phyloP scores from a whole-genome alignment of 1,140 invertebrate species.

The Elysia chlorotica region DNA sequence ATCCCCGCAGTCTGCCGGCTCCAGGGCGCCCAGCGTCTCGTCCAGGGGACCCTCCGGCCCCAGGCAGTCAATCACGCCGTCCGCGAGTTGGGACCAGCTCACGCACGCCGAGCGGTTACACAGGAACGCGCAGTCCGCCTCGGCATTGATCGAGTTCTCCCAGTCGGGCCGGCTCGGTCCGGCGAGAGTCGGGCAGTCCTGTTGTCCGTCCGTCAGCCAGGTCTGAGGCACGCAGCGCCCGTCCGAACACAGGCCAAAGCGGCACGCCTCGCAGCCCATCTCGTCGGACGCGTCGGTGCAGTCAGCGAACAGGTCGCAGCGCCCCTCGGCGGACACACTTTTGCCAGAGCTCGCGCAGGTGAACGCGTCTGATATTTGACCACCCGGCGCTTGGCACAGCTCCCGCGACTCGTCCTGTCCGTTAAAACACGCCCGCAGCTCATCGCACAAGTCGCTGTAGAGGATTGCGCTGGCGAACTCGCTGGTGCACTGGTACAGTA shows the following conservation, averaged over 20 bases:
- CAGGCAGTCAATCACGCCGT: not conserved
- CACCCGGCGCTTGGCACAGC: not conserved
- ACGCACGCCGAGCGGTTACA: constrained; percentile 6
- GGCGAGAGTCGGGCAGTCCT: not conserved
- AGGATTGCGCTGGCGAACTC: not conserved
- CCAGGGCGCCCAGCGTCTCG: not conserved
- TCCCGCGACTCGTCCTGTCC: not conserved
- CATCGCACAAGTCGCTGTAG: not conserved
- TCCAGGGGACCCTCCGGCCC: constrained; percentile 6
- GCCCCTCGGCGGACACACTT: not conserved
- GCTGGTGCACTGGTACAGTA: not conserved
- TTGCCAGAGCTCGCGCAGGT: not conserved
- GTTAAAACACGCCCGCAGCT: not conserved
- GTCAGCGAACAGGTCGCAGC: constrained; percentile 4
- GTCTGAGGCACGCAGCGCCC: not conserved
- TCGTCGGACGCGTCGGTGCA: constrained; percentile 2
- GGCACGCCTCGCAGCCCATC: not conserved
- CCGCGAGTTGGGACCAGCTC: not conserved
- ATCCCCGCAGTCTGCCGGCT: not conserved
- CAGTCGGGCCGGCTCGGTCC: no score
- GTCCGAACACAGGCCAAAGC: not conserved
- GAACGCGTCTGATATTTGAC: not conserved
- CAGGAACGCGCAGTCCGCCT: not conserved
- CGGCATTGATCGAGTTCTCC: not conserved
- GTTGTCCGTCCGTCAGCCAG: not conserved